Conservation (phyloP, 2,888 invertebrate species). For the Drosophila atroscutellata region DNA sequence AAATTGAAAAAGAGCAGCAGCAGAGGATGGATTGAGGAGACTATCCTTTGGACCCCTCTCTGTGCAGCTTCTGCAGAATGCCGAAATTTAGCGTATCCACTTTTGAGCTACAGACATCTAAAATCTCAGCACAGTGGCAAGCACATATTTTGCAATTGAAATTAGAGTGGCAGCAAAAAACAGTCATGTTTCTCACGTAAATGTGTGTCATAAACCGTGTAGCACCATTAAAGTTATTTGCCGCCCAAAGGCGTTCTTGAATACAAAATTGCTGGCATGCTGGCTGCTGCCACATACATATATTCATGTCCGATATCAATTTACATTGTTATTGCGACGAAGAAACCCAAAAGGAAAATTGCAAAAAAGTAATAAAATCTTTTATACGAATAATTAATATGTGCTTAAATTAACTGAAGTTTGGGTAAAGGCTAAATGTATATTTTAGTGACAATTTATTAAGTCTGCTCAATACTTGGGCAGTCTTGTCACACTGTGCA, state of each 20-base stretch:
- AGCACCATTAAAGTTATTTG: conserved; percentile 69
- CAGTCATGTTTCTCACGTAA: conserved; percentile 68
- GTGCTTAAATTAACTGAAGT: conserved; percentile 1
- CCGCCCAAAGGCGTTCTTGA: conserved; percentile 51
- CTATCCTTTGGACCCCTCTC: neutral
- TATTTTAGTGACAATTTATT: neutral
- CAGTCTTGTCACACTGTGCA: conserved; percentile 42
- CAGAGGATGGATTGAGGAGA: neutral
- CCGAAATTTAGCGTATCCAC: neutral
- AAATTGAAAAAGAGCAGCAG: too few species aligned
- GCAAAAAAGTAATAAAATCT: neutral
- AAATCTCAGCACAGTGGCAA: neutral
- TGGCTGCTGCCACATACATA: conserved; percentile 2
- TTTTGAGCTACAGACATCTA: neutral
- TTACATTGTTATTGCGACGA: neutral
- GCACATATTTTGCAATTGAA: conserved; percentile 15
- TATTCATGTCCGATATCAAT: conserved; percentile 20
- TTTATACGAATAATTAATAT: neutral
- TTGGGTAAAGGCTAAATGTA: neutral
- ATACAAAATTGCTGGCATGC: conserved; percentile 58
- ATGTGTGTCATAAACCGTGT: conserved; percentile 69
- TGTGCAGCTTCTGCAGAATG: neutral
- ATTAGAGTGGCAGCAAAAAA: conserved; percentile 21
- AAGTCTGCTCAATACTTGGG: neutral
- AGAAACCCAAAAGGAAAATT: neutral